Evolutionary conservation across 1,140 invertebrate genomes (phyloP), one percentile per base, ranked within the genome.

Genomic region (Lordiphosa mommai): DNA sequence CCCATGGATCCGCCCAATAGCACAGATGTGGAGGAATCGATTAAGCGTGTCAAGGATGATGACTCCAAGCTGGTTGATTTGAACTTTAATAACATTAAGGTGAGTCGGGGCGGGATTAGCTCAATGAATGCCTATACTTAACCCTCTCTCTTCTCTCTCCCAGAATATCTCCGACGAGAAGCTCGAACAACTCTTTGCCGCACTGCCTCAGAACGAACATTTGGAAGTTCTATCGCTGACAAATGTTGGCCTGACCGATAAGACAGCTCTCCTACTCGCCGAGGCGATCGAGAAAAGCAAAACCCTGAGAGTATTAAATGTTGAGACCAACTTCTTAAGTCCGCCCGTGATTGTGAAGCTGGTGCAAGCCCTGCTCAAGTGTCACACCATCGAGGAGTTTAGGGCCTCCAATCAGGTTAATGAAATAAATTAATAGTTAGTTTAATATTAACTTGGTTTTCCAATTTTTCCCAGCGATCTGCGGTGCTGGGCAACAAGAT

Each of bases 71-170:
- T 98, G 77, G 93, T 93, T 87, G 95, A 96, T 90, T 92, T 99
- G 80, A 99, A 99, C 91, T 97, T 96, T 92, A 99, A 99, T 91
- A 99, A 99, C 91, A 98, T 99, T 91, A 97, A 96, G 92, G 96
- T 96, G 13, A 57, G 36, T 23, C 1, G 0, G 10, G 4, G 0
- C 8, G 0, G 5, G 2, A 4, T n/a, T n/a, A n/a, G n/a, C n/a
- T n/a, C n/a, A 0, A 3, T 6, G 0, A 17, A 2, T 30, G 2
- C 1, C 1, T 12, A 30, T 14, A 27, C 23, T 0, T n/a, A 0
- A 4, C 0, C 20, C 14, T 1, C 6, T 33, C 1, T 3, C 4
- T 2, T 3, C 3, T 4, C 7, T 33, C 10, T 40, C 1, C 0
- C 90, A 99, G 97, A 97, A 97, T 90, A 96, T 99, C 90, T 98